phyloP scores from a whole-genome alignment of 35 echinoderm and acorn worm species.

The Ophioderma brevispina region DNA sequence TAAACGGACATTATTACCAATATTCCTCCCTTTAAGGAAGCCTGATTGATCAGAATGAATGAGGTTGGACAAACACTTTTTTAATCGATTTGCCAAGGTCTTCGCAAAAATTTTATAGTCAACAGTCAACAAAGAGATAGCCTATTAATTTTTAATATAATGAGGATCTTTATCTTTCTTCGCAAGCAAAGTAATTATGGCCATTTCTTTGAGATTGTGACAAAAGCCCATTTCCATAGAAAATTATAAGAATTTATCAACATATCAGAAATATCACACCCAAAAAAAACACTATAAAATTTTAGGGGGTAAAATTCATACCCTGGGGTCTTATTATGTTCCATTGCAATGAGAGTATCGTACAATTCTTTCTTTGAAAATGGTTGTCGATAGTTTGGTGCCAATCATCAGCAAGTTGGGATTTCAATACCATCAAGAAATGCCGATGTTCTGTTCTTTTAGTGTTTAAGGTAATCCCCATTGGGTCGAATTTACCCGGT shows the following conservation, averaged over 20 bases:
- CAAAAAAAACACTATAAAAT: neutral
- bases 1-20: slow-evolving; percentile 19
- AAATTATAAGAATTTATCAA: slow-evolving; percentile 16
- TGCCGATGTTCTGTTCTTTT: no score
- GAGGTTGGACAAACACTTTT: neutral
- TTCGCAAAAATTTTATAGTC: slow-evolving; percentile 13
- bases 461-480: no score
- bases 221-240: slow-evolving; percentile 2
- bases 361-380: no score
- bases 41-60: slow-evolving; percentile 16
- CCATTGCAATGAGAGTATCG: slow-evolving; percentile 1
- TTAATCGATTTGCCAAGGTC: slow-evolving; percentile 11
- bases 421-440: no score
- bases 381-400: no score
- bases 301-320: neutral
- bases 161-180: neutral
- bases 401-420: no score
- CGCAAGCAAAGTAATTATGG: neutral
- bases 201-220: slow-evolving; percentile 3
- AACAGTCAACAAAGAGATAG: neutral
- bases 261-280: slow-evolving; percentile 4
- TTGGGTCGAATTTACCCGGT: no score
- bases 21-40: slow-evolving; percentile 11
- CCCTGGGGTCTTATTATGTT: neutral
- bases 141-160: neutral